phyloP scores from a whole-genome alignment of 2,797 vertebrate species.

The Triplophysa yarkandensis region DNA sequence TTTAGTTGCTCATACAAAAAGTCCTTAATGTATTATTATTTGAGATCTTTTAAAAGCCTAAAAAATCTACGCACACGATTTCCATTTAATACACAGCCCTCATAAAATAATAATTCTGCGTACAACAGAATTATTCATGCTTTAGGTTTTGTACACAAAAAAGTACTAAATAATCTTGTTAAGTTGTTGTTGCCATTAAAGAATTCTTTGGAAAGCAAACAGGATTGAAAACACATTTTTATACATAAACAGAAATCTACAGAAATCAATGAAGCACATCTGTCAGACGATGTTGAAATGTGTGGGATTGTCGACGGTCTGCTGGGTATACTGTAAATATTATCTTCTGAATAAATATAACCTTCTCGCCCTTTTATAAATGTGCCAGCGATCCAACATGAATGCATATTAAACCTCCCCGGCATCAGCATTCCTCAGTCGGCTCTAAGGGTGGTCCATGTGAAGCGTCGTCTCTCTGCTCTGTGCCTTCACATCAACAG shows the following conservation, averaged over 20 bases:
- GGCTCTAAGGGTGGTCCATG: conserved; percentile 72
- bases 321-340: neutral
- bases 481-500: conserved; percentile 64
- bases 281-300: neutral
- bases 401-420: conserved; percentile 54
- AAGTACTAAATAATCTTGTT: neutral
- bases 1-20: no score
- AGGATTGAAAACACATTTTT: neutral
- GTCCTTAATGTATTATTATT: no score
- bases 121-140: no score
- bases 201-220: neutral
- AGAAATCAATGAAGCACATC: neutral
- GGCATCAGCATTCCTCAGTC: conserved; percentile 68
- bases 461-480: conserved; percentile 52
- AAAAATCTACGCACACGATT: no score
- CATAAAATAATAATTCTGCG: no score
- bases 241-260: neutral
- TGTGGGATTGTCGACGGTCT: neutral
- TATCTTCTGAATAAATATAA: conserved; percentile 8
- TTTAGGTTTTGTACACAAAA: neutral
- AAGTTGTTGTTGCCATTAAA: neutral
- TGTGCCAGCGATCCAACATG: neutral
- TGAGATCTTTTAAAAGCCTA: no score
- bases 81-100: no score
- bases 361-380: neutral